A percentile compares a stretch with the other conserved stretches of the same genome.
Conservation (phyloP, 2,797 vertebrate genomes). For the Sparus aurata region DNA sequence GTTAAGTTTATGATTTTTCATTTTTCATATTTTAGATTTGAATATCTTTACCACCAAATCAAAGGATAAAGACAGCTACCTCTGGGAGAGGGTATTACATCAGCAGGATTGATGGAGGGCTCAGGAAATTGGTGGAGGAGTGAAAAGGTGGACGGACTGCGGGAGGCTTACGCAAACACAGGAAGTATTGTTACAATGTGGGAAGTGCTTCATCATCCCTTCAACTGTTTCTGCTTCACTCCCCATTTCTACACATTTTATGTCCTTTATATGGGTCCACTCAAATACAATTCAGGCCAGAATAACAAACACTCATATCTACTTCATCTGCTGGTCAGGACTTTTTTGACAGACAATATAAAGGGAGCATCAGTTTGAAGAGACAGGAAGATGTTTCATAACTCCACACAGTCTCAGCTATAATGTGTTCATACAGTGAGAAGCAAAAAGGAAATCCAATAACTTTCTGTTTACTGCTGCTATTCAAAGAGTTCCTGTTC, state of each 20-base stretch:
- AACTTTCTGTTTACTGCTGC: not conserved
- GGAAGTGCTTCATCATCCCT: constrained; percentile 52
- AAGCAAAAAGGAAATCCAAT: not conserved
- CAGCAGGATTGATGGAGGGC: constrained; percentile 22
- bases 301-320: not conserved
- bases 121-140: constrained; percentile 33
- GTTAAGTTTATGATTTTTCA: not conserved
- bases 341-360: not conserved
- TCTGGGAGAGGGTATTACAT: constrained; percentile 35
- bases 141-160: constrained; percentile 21
- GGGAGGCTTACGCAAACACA: constrained; percentile 63
- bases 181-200: constrained; percentile 43
- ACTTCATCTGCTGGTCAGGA: not conserved
- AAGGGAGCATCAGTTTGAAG: not conserved
- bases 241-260: not conserved
- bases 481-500: not conserved
- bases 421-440: not conserved
- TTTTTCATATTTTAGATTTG: not conserved
- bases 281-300: not conserved
- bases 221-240: constrained; percentile 30
- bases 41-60: no score
- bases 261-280: not conserved
- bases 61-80: not conserved
- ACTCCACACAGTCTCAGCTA: not conserved
- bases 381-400: not conserved